Conservation (phyloP, 92 coral and sea anemone species). For the Paramuricea clavata region DNA sequence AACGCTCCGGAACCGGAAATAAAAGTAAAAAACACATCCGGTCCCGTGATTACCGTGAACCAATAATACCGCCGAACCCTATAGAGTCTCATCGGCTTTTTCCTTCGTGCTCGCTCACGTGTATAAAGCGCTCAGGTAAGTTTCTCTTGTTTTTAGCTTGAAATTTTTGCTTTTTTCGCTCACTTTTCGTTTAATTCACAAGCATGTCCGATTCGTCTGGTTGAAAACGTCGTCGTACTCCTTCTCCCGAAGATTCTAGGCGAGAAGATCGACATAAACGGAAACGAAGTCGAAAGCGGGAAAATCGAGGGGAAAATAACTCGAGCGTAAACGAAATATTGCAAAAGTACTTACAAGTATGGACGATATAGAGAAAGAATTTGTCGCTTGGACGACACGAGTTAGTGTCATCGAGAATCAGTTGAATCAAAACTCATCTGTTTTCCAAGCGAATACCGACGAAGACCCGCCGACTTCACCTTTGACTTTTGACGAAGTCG, state of each 20-base stretch:
- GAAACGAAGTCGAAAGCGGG: constrained; percentile 32
- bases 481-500: neutral
- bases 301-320: constrained; percentile 4
- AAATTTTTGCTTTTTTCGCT: neutral
- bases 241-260: constrained; percentile 17
- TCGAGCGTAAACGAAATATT: neutral
- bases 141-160: neutral
- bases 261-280: constrained; percentile 9
- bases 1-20: constrained; percentile 6
- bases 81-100: constrained; percentile 18
- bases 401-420: neutral
- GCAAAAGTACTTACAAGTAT: constrained; percentile 1
- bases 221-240: constrained; percentile 24
- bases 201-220: neutral
- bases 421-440: neutral
- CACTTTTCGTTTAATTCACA: neutral
- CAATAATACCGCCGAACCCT: neutral
- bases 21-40: neutral
- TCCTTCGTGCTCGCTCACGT: constrained; percentile 30
- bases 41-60: neutral
- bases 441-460: neutral
- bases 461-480: constrained; percentile 20
- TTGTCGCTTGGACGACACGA: constrained; percentile 28
- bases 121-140: constrained; percentile 34
- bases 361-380: constrained; percentile 30